Percentiles rank a stretch among this genome's conserved stretches.
Evolutionary conservation across 2,797 vertebrate species (phyloP).

Genomic region (Pangasius krempfi): DNA sequence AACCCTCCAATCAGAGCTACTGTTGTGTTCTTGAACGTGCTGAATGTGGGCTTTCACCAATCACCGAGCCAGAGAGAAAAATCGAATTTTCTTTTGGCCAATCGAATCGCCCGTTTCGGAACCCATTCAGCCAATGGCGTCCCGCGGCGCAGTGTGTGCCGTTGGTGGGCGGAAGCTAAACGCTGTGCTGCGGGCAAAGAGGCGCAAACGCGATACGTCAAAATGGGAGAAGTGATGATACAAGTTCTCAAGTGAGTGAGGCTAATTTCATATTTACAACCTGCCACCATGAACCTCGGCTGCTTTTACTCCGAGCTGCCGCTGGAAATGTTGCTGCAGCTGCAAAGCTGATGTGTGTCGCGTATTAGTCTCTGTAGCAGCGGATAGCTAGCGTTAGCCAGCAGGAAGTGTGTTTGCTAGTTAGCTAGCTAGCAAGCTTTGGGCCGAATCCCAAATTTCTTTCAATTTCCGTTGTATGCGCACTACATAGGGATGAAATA

Average conservation of each 20-base stretch:
- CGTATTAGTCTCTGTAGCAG: not conserved
- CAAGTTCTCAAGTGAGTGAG: slow-evolving; percentile 67
- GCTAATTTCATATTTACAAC: not conserved
- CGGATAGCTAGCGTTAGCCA: slow-evolving; percentile 25
- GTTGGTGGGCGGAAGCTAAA: slow-evolving; percentile 47
- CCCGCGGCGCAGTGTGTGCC: slow-evolving; percentile 42
- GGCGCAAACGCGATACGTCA: slow-evolving; percentile 54
- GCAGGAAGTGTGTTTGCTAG: slow-evolving; percentile 28
- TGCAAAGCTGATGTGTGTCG: not conserved
- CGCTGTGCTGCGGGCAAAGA: slow-evolving; percentile 46
- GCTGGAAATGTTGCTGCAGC: not conserved
- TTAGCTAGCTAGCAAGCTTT: not conserved
- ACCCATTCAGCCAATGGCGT: slow-evolving; percentile 63
- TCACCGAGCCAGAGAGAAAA: slow-evolving; percentile 10
- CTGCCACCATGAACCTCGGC: not conserved
- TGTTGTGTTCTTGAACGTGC: slow-evolving; percentile 52
- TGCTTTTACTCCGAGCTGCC: not conserved
- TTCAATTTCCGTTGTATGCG: not conserved
- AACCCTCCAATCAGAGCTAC: slow-evolving; percentile 50
- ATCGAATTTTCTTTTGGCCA: slow-evolving; percentile 53
- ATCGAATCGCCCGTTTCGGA: slow-evolving; percentile 58
- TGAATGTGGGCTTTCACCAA: slow-evolving; percentile 44
- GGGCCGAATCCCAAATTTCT: not conserved
- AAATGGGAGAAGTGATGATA: slow-evolving; percentile 65
- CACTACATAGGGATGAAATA: not conserved